Conservation (phyloP, 2,888 invertebrate species). For the Odontocerum albicorne region DNA sequence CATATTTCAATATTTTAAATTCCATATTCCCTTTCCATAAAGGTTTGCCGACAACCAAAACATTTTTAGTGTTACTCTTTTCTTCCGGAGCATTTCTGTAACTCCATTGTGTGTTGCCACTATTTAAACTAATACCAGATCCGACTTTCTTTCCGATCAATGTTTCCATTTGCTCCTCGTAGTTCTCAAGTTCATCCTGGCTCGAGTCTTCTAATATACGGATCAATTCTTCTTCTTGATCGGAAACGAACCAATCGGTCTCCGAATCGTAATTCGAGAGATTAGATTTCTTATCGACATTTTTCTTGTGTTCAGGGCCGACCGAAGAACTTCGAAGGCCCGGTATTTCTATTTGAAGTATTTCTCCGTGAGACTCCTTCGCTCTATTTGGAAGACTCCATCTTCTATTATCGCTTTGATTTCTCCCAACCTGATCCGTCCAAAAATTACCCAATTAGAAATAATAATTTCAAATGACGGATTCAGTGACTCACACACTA, state of each 20-base stretch:
- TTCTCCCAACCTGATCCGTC: slow-evolving; percentile 39
- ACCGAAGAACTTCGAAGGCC: slow-evolving; percentile 31
- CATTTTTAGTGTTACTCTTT: neutral
- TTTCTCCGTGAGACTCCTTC: slow-evolving; percentile 6
- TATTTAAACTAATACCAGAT: slow-evolving; percentile 32
- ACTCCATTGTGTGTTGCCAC: slow-evolving; percentile 35
- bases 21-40: slow-evolving; percentile 48
- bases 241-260: slow-evolving; percentile 75
- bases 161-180: slow-evolving; percentile 26
- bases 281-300: slow-evolving; percentile 13
- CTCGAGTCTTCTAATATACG: slow-evolving; percentile 71
- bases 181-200: slow-evolving; percentile 55
- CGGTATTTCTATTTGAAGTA: slow-evolving; percentile 7
- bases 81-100: slow-evolving; percentile 24
- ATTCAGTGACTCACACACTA: neutral
- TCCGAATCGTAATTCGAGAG: slow-evolving; percentile 61
- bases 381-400: slow-evolving; percentile 51
- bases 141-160: slow-evolving; percentile 26
- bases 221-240: slow-evolving; percentile 77
- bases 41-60: slow-evolving; percentile 11
- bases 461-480: neutral
- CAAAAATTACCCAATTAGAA: slow-evolving; percentile 22
- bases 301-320: slow-evolving; percentile 25
- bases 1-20: slow-evolving; percentile 55
- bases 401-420: slow-evolving; percentile 43